Evolutionary conservation across 2,113 vertebrate genomes (phyloP).

Genomic region (Sula dactylatra): DNA sequence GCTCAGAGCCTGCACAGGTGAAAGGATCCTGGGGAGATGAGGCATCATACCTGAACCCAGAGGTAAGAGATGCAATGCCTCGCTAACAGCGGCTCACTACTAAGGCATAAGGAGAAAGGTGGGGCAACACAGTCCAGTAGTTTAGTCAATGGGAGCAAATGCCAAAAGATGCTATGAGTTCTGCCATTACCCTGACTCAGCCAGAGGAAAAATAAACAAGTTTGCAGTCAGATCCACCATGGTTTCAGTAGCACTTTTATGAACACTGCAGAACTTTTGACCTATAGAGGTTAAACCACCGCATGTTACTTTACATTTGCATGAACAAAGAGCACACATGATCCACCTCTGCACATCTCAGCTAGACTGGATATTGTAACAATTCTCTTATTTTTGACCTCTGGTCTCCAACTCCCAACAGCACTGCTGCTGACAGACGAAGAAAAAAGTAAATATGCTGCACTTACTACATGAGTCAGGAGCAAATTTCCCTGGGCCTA

Average conservation of each 20-base stretch:
- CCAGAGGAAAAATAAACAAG: background rate
- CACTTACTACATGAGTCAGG: background rate
- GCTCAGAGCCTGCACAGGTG: background rate
- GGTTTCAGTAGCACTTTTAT: background rate
- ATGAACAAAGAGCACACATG: background rate
- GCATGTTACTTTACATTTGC: background rate
- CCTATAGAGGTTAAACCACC: background rate
- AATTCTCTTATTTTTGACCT: background rate
- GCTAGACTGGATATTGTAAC: background rate
- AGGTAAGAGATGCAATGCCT: background rate
- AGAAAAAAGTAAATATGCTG: background rate
- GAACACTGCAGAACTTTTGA: background rate
- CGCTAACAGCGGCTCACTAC: background rate
- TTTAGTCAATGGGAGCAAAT: background rate
- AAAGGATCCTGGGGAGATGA: background rate
- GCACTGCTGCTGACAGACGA: background rate
- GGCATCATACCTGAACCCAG: background rate
- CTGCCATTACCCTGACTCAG: background rate
- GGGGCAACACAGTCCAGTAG: background rate
- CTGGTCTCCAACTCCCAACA: background rate
- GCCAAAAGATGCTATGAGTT: background rate
- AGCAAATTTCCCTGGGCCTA: background rate
- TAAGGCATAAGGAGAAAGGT: background rate
- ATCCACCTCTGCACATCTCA: background rate
- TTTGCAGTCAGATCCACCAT: background rate